Evolutionary conservation across 2,797 vertebrate species (phyloP).

Genomic region (Psittacula derbiana): DNA sequence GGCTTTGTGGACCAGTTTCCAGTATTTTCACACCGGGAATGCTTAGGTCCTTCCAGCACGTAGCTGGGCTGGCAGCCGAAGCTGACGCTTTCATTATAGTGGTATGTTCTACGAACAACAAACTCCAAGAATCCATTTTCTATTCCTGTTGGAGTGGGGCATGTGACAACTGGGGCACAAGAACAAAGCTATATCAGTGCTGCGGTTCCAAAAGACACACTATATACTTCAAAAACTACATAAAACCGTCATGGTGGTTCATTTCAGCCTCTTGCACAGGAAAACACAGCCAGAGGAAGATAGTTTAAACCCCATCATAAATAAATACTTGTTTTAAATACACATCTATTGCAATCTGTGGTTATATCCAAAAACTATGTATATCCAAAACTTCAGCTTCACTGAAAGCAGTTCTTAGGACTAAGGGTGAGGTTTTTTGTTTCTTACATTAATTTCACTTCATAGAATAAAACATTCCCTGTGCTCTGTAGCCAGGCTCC

Average conservation of each 20-base stretch:
- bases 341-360: neutral
- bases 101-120: slow-evolving; percentile 74
- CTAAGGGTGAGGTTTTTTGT: neutral
- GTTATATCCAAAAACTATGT: neutral
- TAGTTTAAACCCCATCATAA: neutral
- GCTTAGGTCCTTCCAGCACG: slow-evolving; percentile 77
- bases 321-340: neutral
- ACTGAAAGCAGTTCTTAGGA: neutral
- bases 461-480: neutral
- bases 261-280: neutral
- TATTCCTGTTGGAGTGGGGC: slow-evolving; percentile 78
- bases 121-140: slow-evolving; percentile 85
- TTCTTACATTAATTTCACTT: neutral
- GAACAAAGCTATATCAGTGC: neutral
- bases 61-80: slow-evolving; percentile 83
- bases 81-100: slow-evolving; percentile 84
- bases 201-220: accelerated
- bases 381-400: neutral
- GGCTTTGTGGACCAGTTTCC: slow-evolving; percentile 86
- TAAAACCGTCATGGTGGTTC: neutral
- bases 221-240: neutral
- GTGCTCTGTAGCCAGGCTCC: neutral
- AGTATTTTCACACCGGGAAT: slow-evolving; percentile 79
- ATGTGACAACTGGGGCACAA: slow-evolving; percentile 79
- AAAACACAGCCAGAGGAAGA: neutral